Evolutionary conservation across 2,797 vertebrate genomes (phyloP), one percentile per base, ranked within the genome.

Genomic region (Poecilia picta): DNA sequence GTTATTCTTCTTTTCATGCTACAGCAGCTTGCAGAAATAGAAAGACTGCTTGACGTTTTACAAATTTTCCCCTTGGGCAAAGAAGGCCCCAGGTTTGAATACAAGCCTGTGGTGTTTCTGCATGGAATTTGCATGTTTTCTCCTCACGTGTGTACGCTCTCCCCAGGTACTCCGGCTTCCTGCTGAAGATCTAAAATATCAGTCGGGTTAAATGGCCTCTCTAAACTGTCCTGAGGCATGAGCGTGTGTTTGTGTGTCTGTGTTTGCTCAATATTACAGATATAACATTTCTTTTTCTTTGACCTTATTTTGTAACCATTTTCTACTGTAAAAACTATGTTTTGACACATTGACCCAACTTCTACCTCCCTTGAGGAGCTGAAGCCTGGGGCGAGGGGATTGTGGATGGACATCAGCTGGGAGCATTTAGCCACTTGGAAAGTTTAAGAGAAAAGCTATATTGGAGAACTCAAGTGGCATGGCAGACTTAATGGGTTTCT

Each of bases 381-480:
- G 43, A 36, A 49, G 80, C 55, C 78, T 12, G 62, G 83, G 79
- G 82, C 82, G 64, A 82, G 81, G 80, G 80, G 81, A 83, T 41
- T 53, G 39, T 43, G 76, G 85, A 88, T 84, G 79, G 79, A 5
- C 57, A 75, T 92, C 85, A 81, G 91, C 88, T 83, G 91, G 91
- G 86, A 92, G 88, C 91, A 83, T 93, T 94, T 93, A 94, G 78
- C 89, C 88, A 85, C 88, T 93, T 81, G 89, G 84, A 91, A 89
- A 83, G 86, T 86, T 81, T 62, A 72, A 85, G 83, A 82, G 79
- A 87, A 90, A 85, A 49, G 82, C 91, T 73, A 78, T 79, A 82
- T 86, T 90, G 83, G 23, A 89, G 68, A 94, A 93, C 80, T 89
- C 77, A 91, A 94, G 90, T 88, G 90, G 89, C 72, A 7, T 62